These are phyloP conservation scores for Australoheros scitulus DNA, from an alignment of 2,113 vertebrate species.

Conservation along the genomic window DNA sequence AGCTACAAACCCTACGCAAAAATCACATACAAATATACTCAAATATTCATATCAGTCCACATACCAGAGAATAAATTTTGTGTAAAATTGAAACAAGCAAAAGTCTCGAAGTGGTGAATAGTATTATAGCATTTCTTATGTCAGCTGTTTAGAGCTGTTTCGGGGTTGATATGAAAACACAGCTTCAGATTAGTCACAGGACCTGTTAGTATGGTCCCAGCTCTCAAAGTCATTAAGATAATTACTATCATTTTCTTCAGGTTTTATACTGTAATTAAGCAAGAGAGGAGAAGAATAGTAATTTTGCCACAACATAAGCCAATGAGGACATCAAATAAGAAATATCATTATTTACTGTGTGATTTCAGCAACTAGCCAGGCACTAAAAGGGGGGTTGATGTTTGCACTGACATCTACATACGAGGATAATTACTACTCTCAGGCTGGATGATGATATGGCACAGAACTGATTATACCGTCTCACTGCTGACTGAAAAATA, in stretches of 20 bases:
- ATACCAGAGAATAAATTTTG: too few species aligned
- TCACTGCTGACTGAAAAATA: slow-evolving; percentile 19
- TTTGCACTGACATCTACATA: slow-evolving; percentile 35
- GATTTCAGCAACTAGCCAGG: slow-evolving; percentile 32
- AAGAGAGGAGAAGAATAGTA: slow-evolving; percentile 30
- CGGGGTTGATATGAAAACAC: background rate
- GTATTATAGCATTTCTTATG: background rate
- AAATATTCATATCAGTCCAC: too few species aligned
- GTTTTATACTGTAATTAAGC: slow-evolving; percentile 11
- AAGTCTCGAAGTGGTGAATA: background rate
- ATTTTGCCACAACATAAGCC: slow-evolving; percentile 25
- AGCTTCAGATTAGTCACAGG: slow-evolving; percentile 6
- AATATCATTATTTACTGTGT: slow-evolving; percentile 48
- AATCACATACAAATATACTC: too few species aligned
- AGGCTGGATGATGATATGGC: slow-evolving; percentile 37
- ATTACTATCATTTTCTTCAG: slow-evolving; percentile 3
- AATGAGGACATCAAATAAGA: slow-evolving; percentile 40
- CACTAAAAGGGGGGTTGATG: slow-evolving; percentile 50
- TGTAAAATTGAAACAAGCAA: background rate
- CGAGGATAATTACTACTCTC: slow-evolving; percentile 49
- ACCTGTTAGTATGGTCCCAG: slow-evolving; percentile 20
- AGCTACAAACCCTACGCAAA: too few species aligned
- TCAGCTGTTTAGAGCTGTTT: background rate
- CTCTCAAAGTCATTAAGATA: slow-evolving; percentile 15
- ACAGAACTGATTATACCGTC: slow-evolving; percentile 29